phyloP scores from a whole-genome alignment of 23 tunicate genomes.

The Ascidia mentula region DNA sequence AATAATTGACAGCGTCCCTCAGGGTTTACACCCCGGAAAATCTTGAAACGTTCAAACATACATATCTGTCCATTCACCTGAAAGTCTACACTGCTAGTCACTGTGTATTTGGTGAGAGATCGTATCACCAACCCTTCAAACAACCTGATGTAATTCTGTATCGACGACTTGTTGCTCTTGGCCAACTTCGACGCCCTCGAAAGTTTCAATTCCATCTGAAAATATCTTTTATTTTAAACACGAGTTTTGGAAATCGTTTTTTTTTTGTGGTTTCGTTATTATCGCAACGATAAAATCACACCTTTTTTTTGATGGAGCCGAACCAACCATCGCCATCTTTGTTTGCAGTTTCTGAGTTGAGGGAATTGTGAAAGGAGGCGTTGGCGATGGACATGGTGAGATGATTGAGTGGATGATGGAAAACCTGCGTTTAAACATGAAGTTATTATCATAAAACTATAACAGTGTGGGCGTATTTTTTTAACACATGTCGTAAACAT shows the following conservation, averaged over 20 bases:
- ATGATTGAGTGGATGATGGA: conserved; percentile 82
- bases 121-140: conserved; percentile 86
- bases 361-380: conserved; percentile 68
- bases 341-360: background rate
- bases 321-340: conserved; percentile 70
- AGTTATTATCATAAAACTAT: no score
- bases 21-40: no score
- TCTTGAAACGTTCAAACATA: no score
- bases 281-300: background rate
- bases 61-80: no score
- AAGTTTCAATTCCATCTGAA: conserved; percentile 76
- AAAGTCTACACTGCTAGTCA: conserved; percentile 56
- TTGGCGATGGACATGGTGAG: conserved; percentile 92
- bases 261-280: no score
- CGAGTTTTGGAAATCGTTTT: background rate
- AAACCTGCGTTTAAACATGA: conserved; percentile 50
- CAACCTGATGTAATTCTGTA: conserved; percentile 80
- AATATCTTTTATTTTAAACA: background rate
- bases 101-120: conserved; percentile 73
- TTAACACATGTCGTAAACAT: no score
- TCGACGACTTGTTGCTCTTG: conserved; percentile 70
- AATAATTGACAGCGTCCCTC: no score
- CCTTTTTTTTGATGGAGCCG: conserved; percentile 89
- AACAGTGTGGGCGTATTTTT: no score
- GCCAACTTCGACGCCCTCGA: conserved; percentile 43